Conservation (phyloP, 2,797 vertebrate species). For the Esox lucius region DNA sequence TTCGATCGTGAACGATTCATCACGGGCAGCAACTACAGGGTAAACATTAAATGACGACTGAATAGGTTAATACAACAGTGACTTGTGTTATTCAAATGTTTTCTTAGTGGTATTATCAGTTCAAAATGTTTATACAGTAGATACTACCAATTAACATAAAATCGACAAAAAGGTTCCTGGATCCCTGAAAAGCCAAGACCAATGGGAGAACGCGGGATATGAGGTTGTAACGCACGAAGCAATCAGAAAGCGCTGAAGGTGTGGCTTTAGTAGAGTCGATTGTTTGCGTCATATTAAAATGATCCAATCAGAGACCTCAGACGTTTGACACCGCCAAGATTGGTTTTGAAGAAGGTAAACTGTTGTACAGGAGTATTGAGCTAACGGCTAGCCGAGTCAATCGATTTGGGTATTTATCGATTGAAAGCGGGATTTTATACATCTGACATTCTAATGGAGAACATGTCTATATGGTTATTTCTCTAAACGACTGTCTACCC, state of each 20-base stretch:
- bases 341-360: slow-evolving; percentile 71
- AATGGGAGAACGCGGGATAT: background rate
- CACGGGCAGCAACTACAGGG: too few species aligned
- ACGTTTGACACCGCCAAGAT: slow-evolving; percentile 81
- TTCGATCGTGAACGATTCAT: too few species aligned
- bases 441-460: background rate
- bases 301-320: slow-evolving; percentile 30
- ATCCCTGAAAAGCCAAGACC: background rate
- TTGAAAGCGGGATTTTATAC: background rate
- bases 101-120: background rate
- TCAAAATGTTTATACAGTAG: background rate
- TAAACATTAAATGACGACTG: too few species aligned
- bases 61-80: too few species aligned
- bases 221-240: slow-evolving; percentile 17
- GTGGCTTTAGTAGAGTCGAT: slow-evolving; percentile 27
- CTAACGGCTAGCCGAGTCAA: slow-evolving; percentile 43
- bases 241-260: slow-evolving; percentile 44
- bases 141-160: background rate
- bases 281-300: slow-evolving; percentile 31
- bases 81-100: background rate
- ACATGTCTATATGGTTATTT: background rate
- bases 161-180: background rate
- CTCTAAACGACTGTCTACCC: background rate
- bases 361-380: slow-evolving; percentile 30
- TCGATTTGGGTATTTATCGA: background rate